Conservation (phyloP, 2,113 vertebrate genomes). For the Oxyura jamaicensis region DNA sequence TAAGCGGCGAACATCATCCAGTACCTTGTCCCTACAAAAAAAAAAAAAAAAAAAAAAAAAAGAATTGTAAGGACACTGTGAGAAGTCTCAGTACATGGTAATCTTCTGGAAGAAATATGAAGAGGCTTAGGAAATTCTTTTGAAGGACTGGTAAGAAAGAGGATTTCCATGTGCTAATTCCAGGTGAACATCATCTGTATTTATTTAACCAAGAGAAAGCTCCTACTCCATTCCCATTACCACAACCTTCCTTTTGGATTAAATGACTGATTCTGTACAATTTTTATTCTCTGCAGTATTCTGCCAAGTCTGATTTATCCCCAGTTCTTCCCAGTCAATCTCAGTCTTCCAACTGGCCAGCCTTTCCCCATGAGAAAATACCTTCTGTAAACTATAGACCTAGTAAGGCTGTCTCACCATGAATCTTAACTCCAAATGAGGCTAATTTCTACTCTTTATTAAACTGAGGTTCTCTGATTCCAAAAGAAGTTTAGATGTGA, state of each 20-base stretch:
- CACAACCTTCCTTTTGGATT: not conserved
- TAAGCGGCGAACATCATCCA: conserved; percentile 88
- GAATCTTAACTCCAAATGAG: not conserved
- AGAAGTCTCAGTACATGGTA: not conserved
- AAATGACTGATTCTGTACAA: not conserved
- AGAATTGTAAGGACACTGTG: not conserved
- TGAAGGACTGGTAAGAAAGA: not conserved
- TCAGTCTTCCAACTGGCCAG: not conserved
- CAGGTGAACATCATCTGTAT: not conserved
- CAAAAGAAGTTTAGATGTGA: not conserved
- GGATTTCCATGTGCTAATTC: not conserved
- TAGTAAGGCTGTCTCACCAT: not conserved
- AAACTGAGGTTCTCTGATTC: not conserved
- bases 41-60: not conserved
- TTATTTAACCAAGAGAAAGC: not conserved
- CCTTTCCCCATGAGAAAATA: not conserved
- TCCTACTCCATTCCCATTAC: not conserved
- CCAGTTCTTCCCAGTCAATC: not conserved
- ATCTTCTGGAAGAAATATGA: not conserved
- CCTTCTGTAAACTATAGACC: not conserved
- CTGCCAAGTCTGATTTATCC: not conserved
- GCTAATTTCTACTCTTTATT: conserved; percentile 33
- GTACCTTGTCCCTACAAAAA: conserved; percentile 84
- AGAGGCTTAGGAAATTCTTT: not conserved
- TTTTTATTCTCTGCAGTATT: not conserved